Evolutionary conservation across 2,888 invertebrate genomes (phyloP), one percentile per base, ranked within the genome.

Genomic region (Agonopterix heracliana): DNA sequence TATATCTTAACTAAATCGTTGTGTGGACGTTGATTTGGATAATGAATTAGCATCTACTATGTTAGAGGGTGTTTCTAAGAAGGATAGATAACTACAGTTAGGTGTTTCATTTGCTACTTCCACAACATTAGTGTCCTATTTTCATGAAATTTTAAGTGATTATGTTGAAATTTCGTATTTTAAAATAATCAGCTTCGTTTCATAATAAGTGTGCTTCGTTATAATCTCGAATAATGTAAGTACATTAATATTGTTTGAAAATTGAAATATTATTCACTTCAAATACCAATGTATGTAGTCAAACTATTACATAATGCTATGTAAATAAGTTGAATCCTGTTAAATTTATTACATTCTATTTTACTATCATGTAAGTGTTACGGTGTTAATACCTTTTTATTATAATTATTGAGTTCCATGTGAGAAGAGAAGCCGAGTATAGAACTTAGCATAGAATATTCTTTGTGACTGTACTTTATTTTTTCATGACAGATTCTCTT

Each of bases 271-370:
- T 51, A 50, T 51, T 49, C 41, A 35, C 46, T 49, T 49, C 26
- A 50, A 48, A n/a, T 45, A 44, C 11, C 12, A 42, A 46, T 52
- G 46, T 52, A 55, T 51, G 48, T 55, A 56, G 47, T 26, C 26
- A 50, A 17, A 52, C 53, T 54, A 53, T 54, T 57, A 59, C 57
- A 49, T 59, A 60, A 68, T 58, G 63, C 76, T 77, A 74, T 87
- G 84, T 86, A 87, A 81, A 87, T 86, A 86, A 85, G 83, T 85
- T 86, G 71, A 72, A 82, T 78, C 84, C 83, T 86, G 86, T 87
- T 86, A 86, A 85, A 85, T 74, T 81, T 85, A 82, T 81, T 78
- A 86, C 87, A 87, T 86, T 87, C 87, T 87, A 87, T 87, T 86
- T 86, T 85, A 86, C 71, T 86, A 85, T 77, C 68, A 61, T 72